Base-by-base conservation (phyloP, 2,888 invertebrate species). In the Nemurella pictetii region DNA sequence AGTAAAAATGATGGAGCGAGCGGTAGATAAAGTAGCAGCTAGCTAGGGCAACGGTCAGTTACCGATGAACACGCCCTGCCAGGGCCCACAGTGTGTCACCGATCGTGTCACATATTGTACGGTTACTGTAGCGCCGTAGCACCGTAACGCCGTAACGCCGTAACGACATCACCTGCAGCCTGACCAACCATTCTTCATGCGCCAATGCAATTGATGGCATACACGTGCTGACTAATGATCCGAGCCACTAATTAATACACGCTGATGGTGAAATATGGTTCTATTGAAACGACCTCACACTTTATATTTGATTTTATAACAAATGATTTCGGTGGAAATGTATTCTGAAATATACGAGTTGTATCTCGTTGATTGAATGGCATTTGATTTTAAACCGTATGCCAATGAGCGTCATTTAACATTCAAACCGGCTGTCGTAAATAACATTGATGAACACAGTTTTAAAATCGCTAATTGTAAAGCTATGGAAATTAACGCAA, bases 181-280 rank as follows among this genome's bases (percentile, higher is more conserved):
- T 75, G 75, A 75, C 75, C 75, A 15, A n/a, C 7, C 75, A 75
- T 75, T 27, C 75, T 75, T 75, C 26, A 75, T 25, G 75, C 75
- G 75, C 75, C 2, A 75, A n/a, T 26, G 75, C 75, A 2, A 28
- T 28, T 28, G 75, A 75, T 75, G 75, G 75, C 15, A 20, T 20
- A 55, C 55, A 75, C 75, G 75, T 27, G 28, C 75, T 75, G 28
- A 75, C 75, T 75, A 75, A 75, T 75, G 75, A 75, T 28, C 75
- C 75, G 27, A 20, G 28, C 3, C n/a, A 27, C 75, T 75, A 28
- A 75, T 75, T 75, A 75, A 75, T 75, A 26, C 27, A 27, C 75
- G 75, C 26, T 75, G 75, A 75, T 26, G 28, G 75, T 75, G 75
- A 75, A 75, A 75, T 75, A 75, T 75, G 75, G 75, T 28, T 28